phyloP scores from a whole-genome alignment of 2,797 vertebrate genomes.

The Coregonus suidteri region DNA sequence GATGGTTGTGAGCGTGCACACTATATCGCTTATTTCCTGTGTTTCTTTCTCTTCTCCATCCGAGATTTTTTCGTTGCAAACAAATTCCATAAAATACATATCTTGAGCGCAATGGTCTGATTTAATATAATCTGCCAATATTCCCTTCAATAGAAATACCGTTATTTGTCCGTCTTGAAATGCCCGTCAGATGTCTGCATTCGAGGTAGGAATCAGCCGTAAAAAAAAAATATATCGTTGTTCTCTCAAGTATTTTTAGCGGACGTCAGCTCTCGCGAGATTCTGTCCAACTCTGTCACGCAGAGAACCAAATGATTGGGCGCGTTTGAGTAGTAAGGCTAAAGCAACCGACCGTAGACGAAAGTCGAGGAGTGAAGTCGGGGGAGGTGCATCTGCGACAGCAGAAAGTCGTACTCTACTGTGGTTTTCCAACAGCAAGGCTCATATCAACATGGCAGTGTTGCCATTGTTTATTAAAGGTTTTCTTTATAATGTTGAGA shows the following conservation, averaged over 20 bases:
- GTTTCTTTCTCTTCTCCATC: conserved; percentile 27
- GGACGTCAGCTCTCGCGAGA: conserved; percentile 63
- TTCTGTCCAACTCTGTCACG: neutral
- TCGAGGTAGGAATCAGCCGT: neutral
- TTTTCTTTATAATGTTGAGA: no score
- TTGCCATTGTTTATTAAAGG: no score
- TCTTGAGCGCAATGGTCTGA: neutral
- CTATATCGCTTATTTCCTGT: conserved; percentile 40
- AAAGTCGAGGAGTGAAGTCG: no score
- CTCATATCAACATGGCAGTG: no score
- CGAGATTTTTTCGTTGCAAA: conserved; percentile 6
- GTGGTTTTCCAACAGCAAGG: no score
- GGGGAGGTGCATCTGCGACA: no score
- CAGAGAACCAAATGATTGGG: neutral
- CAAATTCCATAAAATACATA: neutral
- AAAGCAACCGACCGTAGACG: no score
- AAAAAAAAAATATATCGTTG: neutral
- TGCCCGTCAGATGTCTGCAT: neutral
- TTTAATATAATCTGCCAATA: neutral
- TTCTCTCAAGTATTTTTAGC: neutral
- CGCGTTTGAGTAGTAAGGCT: no score
- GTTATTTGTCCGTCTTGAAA: conserved; percentile 3
- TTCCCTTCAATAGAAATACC: neutral
- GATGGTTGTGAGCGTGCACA: conserved; percentile 24
- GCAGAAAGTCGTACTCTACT: no score